Evolutionary conservation across 2,113 vertebrate species (phyloP), one percentile per base, ranked within the genome.

Genomic region (Coturnix japonica): DNA sequence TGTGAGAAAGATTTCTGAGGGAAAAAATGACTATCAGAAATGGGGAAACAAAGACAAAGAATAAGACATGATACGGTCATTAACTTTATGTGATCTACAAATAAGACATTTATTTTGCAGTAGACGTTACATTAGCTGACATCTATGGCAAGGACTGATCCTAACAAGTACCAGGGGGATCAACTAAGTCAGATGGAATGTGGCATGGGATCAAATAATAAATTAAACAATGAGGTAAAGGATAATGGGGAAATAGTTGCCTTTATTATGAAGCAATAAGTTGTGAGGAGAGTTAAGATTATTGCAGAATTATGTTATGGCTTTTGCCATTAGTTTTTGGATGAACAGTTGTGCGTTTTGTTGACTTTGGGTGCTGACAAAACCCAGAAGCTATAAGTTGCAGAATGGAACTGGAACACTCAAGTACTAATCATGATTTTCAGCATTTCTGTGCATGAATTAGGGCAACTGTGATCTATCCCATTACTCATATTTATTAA

Each of bases 31-130:
- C 28, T 18, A 30, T 9, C 8, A 44, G 0, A 59, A 46, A 47
- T 31, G 0, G 53, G 71, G 6, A 28, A 5, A 41, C 21, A n/a
- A n/a, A n/a, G n/a, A n/a, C 3, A 20, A 51, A 1, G 4, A 66
- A 49, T 70, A 79, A 66, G 30, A 7, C 4, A 56, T 6, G 5
- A 12, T 64, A 14, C 5, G 16, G 54, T 41, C 65, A 66, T 20
- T 49, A 73, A 33, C 23, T 3, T 31, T 9, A 7, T 8, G 22
- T 3, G 9, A 21, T 25, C 9, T 43, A 28, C 9, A 64, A 69
- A 60, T 11, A 81, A 64, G 21, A 43, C 3, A 11, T 15, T 7
- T 87, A 5, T 49, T 49, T 28, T 28, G 10, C 2, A 74, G 14
- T 49, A 46, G 28, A 37, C 22, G 11, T 8, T 33, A 31, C 37